Base-by-base conservation (phyloP, 2,797 vertebrate species). In the Mionectes olivaceus region DNA sequence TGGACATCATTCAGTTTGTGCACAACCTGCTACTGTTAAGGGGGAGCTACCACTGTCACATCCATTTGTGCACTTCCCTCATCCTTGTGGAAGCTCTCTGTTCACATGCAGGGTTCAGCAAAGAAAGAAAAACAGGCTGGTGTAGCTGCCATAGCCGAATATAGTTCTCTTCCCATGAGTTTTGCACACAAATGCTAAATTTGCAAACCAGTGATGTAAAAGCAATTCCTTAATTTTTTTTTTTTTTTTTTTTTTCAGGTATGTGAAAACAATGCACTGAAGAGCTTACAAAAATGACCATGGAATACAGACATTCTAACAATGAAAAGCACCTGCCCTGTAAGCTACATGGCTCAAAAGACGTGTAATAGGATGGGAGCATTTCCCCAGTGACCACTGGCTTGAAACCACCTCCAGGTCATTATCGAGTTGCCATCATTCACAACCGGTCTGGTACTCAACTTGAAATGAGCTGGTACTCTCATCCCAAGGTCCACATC, bases 351-450 rank as follows among this genome's bases (percentile, higher is more conserved):
- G 76, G 46, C 30, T 79, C 37, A 55, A 74, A 91, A 92, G 61
- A 90, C 55, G 70, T 77, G 53, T 92, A 95, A 91, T 67, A 70
- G 49, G 33, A 71, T 65, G 47, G 75, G 19, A 95, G 67, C 30
- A 75, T 90, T 93, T 94, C 49, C 55, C 68, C 57, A 89, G 83
- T 77, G 90, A 95, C 64, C 59, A 70, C 68, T 91, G 71, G 67
- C 79, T 95, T 96, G 90, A 96, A 93, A 95, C 81, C 83, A 92
- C 43, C 64, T 90, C 83, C 83, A 89, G 85, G 89, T 96, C 87
- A 95, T 96, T 96, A 95, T 24, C 1, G 5, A 90, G 88, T 83
- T 87, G 89, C 89, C 73, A 94, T 95, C 79, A 94, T 60, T 97
- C 91, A 96, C 79, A 82, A 75, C 57, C 41, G 71, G 75, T 61